A percentile compares a stretch with the other conserved stretches of the same genome.
phyloP scores from a whole-genome alignment of 1,140 invertebrate species.

The Drosophila elegans region DNA sequence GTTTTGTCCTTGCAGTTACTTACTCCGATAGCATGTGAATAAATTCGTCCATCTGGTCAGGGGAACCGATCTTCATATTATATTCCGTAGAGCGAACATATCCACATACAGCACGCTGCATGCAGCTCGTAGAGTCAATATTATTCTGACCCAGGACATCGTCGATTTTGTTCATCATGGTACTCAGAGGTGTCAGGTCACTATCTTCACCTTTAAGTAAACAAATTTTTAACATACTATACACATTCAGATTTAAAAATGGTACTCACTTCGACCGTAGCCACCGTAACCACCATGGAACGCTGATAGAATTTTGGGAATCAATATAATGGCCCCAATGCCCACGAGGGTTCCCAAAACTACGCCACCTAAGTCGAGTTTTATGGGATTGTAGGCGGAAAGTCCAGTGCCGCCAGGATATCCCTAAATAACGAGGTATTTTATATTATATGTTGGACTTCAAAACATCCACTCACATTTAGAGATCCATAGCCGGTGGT shows the following conservation, averaged over 20 bases:
- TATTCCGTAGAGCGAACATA: slow-evolving; percentile 90
- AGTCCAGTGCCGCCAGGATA: slow-evolving; percentile 85
- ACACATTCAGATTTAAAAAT: background rate
- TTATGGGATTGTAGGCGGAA: slow-evolving; percentile 88
- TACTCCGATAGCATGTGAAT: slow-evolving; percentile 88
- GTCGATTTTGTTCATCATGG: slow-evolving; percentile 90
- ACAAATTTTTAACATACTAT: background rate
- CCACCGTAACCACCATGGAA: slow-evolving; percentile 89
- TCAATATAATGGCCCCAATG: slow-evolving; percentile 90
- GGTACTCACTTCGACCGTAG: slow-evolving; percentile 88
- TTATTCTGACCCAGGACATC: slow-evolving; percentile 89
- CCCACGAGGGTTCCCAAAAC: slow-evolving; percentile 91
- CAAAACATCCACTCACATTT: slow-evolving; percentile 52
- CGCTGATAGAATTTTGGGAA: slow-evolving; percentile 91
- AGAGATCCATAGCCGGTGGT: slow-evolving; percentile 80
- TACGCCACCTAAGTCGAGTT: slow-evolving; percentile 92
- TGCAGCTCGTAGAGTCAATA: slow-evolving; percentile 91
- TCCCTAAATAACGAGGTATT: slow-evolving; percentile 30
- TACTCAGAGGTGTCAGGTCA: slow-evolving; percentile 87
- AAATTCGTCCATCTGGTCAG: slow-evolving; percentile 88
- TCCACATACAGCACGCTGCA: slow-evolving; percentile 91
- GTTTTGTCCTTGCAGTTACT: slow-evolving; percentile 49
- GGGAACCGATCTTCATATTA: slow-evolving; percentile 87
- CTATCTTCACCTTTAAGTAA: slow-evolving; percentile 86
- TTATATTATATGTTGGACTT: background rate